Evolutionary conservation across 2,797 vertebrate species (phyloP).

Genomic region (Ciconia nigra): DNA sequence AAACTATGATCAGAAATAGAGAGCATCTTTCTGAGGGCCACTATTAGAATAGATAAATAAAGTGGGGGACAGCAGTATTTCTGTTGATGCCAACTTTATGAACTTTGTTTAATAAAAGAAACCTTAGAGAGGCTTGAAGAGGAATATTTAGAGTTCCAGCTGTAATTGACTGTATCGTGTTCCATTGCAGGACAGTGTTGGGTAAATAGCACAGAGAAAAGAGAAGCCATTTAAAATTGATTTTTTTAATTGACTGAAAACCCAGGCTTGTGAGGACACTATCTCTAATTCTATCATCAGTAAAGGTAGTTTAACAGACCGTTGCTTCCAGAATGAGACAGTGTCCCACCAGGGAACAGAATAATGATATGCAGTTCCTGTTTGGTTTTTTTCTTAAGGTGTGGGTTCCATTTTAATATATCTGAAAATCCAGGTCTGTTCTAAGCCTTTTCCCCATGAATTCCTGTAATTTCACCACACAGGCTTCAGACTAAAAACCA

Average conservation of each 20-base stretch:
- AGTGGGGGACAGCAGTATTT: not conserved
- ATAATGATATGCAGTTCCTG: not conserved
- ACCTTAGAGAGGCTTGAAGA: not conserved
- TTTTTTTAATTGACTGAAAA: not conserved
- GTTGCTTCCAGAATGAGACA: not conserved
- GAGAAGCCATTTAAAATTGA: not conserved
- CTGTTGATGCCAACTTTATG: not conserved
- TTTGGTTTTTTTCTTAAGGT: not conserved
- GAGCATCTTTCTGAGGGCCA: not conserved
- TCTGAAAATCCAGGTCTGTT: not conserved
- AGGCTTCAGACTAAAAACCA: not conserved
- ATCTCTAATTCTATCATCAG: not conserved
- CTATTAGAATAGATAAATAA: not conserved
- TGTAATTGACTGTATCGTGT: not conserved
- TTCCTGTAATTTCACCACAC: not conserved
- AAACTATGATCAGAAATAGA: not conserved
- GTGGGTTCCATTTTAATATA: not conserved
- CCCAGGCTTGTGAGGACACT: not conserved
- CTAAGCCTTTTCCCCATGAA: not conserved
- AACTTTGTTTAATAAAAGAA: not conserved
- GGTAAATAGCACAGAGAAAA: not conserved
- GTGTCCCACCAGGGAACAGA: not conserved
- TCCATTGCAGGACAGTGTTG: not conserved
- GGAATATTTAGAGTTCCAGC: not conserved
- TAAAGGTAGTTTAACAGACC: not conserved